A percentile compares a stretch with the other conserved stretches of the same genome.
Evolutionary conservation across 2,888 invertebrate species (phyloP).

Genomic region (Bombylius major): DNA sequence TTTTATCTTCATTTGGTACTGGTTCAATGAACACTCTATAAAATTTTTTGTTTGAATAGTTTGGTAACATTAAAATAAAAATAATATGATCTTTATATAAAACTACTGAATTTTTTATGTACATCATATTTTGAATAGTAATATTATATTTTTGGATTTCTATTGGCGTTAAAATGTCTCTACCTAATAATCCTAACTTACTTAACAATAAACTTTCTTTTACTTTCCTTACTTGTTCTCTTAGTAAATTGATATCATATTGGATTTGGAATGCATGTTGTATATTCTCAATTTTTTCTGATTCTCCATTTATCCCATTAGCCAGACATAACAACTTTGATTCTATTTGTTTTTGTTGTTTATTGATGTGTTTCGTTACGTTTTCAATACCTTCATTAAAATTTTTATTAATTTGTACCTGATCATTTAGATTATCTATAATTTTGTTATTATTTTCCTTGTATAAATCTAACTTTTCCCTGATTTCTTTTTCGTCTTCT

Average conservation of each 20-base stretch:
- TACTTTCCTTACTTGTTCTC: constrained; percentile 4
- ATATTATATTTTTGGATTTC: constrained; percentile 1
- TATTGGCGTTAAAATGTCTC: constrained; percentile 2
- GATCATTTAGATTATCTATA: constrained; percentile 6
- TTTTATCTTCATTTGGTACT: no score
- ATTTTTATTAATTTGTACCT: constrained; percentile 7
- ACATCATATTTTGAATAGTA: not conserved
- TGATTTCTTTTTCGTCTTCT: constrained; percentile 12
- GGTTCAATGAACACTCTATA: no score
- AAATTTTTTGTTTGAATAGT: no score
- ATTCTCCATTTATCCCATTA: not conserved
- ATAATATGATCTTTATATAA: constrained; percentile 4
- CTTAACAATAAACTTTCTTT: constrained; percentile 7
- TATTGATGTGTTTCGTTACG: constrained; percentile 14
- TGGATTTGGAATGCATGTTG: not conserved
- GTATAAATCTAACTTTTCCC: not conserved
- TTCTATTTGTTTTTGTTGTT: constrained; percentile 11
- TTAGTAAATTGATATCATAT: not conserved
- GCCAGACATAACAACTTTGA: not conserved
- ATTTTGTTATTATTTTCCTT: not conserved
- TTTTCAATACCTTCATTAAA: constrained; percentile 14
- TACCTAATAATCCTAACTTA: constrained; percentile 7
- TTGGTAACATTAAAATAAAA: constrained; percentile 4
- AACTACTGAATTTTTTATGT: constrained; percentile 3
- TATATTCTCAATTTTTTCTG: constrained; percentile 1